A percentile compares a stretch with the other conserved stretches of the same genome.
Evolutionary conservation across 2,888 invertebrate genomes (phyloP).

Genomic region (Geotrupes spiniger): DNA sequence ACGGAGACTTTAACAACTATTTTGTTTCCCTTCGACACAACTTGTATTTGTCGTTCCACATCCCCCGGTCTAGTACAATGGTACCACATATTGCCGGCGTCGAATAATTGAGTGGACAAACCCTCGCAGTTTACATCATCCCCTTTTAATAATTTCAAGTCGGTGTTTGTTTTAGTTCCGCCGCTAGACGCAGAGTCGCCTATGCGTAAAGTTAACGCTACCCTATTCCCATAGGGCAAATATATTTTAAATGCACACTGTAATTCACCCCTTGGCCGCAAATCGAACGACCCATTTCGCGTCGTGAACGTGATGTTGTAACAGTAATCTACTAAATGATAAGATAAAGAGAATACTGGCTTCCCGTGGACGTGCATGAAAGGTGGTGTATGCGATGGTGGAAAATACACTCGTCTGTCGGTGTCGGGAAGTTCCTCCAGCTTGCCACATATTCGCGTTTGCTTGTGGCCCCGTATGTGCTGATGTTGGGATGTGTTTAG

Average conservation of each 20-base stretch:
- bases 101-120: constrained; percentile 57
- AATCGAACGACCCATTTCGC: constrained; percentile 64
- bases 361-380: constrained; percentile 59
- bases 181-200: constrained; percentile 45
- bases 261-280: constrained; percentile 59
- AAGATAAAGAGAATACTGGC: constrained; percentile 65
- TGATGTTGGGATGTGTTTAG: constrained; percentile 41
- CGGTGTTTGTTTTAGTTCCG: constrained; percentile 16
- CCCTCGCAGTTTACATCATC: constrained; percentile 53
- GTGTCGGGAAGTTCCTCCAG: constrained; percentile 62
- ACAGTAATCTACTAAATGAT: constrained; percentile 69
- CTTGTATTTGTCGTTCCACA: constrained; percentile 57
- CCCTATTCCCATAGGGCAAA: constrained; percentile 67
- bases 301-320: constrained; percentile 65
- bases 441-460: constrained; percentile 63
- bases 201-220: constrained; percentile 62
- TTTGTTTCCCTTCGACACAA: constrained; percentile 59
- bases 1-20: constrained; percentile 50
- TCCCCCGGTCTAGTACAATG: constrained; percentile 62
- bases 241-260: constrained; percentile 68
- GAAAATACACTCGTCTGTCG: constrained; percentile 62
- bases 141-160: constrained; percentile 41
- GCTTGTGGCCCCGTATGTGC: constrained; percentile 38
- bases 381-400: constrained; percentile 50
- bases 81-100: constrained; percentile 58